Evolutionary conservation across 2,888 invertebrate species (phyloP), one percentile per base, ranked within the genome.

Genomic region (Drosophila rubida): DNA sequence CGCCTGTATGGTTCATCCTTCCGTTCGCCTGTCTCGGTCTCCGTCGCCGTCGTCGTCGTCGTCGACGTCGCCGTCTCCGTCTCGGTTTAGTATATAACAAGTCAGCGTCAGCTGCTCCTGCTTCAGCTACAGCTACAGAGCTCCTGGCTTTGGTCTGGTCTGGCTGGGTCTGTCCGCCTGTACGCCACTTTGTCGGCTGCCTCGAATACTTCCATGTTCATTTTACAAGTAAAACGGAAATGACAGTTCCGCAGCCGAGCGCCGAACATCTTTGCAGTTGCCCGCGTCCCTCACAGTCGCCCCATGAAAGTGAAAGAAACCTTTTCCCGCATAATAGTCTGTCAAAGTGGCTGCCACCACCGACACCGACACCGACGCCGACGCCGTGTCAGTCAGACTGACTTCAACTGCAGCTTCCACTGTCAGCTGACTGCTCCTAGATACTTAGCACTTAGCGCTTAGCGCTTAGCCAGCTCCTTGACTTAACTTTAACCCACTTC

Each of bases 171-270:
- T 55, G 77, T 78, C 76, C 68, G 73, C 65, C 45, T 73, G 77
- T 79, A 73, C 73, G 69, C 77, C 85, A 80, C 80, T 86, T 85
- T 83, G 85, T 79, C 85, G 79, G 83, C 83, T 81, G 81, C 78
- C 81, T 84, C 80, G 82, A 85, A 85, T 85, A 77, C 87, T 86
- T 86, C 82, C 85, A 85, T 82, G 85, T 86, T 87, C 85, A 78
- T 77, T 87, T 87, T 80, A 84, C 87, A 83, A 88, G 80, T 87
- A 89, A 89, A 90, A 90, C 90, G 90, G 90, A 90, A 90, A 90
- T 90, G 90, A 90, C 89, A 90, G 90, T 89, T 88, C 82, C 89
- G 84, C 80, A 81, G 78, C 87, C 87, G 87, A 85, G 74, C 74
- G 70, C 67, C 69, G 79, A 83, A 77, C 74, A 74, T 70, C 75